A percentile compares a stretch with the other conserved stretches of the same genome.
phyloP scores from a whole-genome alignment of 64 coral and sea anemone genomes.

The Trachythela sp. region DNA sequence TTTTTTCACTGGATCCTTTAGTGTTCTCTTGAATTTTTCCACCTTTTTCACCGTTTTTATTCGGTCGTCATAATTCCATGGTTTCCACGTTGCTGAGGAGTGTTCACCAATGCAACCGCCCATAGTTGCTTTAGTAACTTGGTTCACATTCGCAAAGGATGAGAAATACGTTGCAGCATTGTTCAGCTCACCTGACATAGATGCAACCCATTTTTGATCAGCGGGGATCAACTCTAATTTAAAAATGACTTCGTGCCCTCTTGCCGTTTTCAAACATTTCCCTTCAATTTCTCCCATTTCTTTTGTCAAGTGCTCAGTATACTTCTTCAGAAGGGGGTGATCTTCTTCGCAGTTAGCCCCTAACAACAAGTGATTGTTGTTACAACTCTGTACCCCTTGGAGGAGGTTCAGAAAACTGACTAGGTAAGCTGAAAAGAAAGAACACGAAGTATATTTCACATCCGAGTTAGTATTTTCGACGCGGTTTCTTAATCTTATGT shows the following conservation, averaged over 20 bases:
- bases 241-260: conserved; percentile 35
- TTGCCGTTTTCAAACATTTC: conserved; percentile 18
- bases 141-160: no score
- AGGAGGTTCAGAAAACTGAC: conserved; percentile 45
- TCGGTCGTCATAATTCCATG: no score
- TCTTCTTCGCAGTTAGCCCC: conserved; percentile 37
- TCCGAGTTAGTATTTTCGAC: conserved; percentile 28
- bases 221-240: conserved; percentile 19
- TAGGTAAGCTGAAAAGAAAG: conserved; percentile 27
- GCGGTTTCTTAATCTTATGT: no score
- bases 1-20: no score
- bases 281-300: conserved; percentile 40
- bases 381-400: conserved; percentile 28
- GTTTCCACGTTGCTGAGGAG: no score
- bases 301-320: conserved; percentile 34
- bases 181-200: no score
- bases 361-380: conserved; percentile 34
- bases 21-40: no score
- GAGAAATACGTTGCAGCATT: no score
- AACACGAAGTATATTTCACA: conserved; percentile 31
- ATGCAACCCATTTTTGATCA: no score
- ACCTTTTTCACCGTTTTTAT: no score
- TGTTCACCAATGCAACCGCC: no score
- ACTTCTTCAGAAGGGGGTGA: conserved; percentile 11
- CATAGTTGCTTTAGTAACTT: no score